Evolutionary conservation across 2,797 vertebrate genomes (phyloP), one percentile per base, ranked within the genome.

Genomic region (Bovichtus variegatus): DNA sequence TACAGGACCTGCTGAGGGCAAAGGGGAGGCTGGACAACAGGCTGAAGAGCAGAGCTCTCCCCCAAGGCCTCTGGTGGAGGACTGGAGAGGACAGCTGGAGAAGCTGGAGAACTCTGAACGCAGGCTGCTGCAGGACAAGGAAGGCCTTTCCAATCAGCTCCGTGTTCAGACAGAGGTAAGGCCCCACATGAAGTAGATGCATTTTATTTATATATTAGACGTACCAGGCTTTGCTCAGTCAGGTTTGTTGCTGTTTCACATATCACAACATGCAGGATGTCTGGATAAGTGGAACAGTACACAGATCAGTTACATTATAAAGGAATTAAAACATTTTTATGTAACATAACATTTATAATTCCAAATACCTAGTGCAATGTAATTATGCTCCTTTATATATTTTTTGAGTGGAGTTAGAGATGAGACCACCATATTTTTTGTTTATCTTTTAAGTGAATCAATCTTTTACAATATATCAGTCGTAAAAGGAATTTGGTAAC

Each of bases 101-200:
- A 99, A 98, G 86, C 93, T 99, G 50, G 96, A 96, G 89, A 98
- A 96, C 91, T 98, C 98, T 5, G 98, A 99, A 82, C 96, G 95
- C 71, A 93, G 96, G 38, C 92, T 99, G 57, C 90, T 99, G 29
- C 97, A 99, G 91, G 98, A 99, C 90, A 99, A 97, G 77, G 98
- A 99, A 91, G 98, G 98, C 5, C 97, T 99, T 44, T 96, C 88
- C 29, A 99, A 99, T 87, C 98, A 99, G 93, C 96, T 99, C 1
- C 95, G 96, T 9, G 91, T 99, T 34, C 98, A 99, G 92, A 99
- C 97, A 12, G 98, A 99, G 96, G 98, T 98, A 87, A 93, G 92
- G 13, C 31, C 1, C 0, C 1, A 11, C 19, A 21, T 76, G 3
- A 61, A 51, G 38, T 38, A 16, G 25, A 61, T 49, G 6, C 0